phyloP scores from a whole-genome alignment of 2,888 invertebrate species.

The Arge pagana region DNA sequence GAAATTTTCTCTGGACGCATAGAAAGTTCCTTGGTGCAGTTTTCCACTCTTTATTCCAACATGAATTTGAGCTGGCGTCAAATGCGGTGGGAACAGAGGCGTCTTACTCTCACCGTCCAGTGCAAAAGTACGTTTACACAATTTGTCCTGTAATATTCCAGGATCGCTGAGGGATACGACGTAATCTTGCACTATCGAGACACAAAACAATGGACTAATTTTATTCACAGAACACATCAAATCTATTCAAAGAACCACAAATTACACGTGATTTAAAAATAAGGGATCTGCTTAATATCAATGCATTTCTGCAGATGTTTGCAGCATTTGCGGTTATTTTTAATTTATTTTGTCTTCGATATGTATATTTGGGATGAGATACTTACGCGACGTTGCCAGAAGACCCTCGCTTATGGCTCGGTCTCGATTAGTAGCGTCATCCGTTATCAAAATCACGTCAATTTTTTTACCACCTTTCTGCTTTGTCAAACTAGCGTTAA shows the following conservation, averaged over 20 bases:
- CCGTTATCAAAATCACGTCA: conserved; percentile 78
- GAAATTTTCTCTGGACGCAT: conserved; percentile 91
- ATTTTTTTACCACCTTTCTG: conserved; percentile 52
- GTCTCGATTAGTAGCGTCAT: conserved; percentile 78
- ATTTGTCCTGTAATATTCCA: conserved; percentile 78
- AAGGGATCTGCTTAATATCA: too few species aligned
- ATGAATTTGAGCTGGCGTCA: conserved; percentile 77
- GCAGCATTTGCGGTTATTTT: too few species aligned
- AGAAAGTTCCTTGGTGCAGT: conserved; percentile 79
- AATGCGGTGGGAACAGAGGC: conserved; percentile 83
- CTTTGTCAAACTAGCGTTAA: conserved; percentile 54
- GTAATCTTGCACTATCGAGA: conserved; percentile 72
- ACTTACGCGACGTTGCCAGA: conserved; percentile 70
- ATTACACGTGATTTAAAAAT: too few species aligned
- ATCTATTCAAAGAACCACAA: too few species aligned
- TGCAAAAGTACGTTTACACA: conserved; percentile 71
- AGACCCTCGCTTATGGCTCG: conserved; percentile 75
- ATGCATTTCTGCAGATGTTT: too few species aligned
- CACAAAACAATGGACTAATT: neutral
- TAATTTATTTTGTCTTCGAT: too few species aligned
- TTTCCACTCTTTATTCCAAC: conserved; percentile 78
- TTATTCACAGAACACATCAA: conserved; percentile 14
- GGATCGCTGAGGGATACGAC: conserved; percentile 72
- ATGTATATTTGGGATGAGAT: too few species aligned
- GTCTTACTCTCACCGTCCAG: conserved; percentile 64